phyloP scores from a whole-genome alignment of 2,888 invertebrate species.

The Colletes collaris region DNA sequence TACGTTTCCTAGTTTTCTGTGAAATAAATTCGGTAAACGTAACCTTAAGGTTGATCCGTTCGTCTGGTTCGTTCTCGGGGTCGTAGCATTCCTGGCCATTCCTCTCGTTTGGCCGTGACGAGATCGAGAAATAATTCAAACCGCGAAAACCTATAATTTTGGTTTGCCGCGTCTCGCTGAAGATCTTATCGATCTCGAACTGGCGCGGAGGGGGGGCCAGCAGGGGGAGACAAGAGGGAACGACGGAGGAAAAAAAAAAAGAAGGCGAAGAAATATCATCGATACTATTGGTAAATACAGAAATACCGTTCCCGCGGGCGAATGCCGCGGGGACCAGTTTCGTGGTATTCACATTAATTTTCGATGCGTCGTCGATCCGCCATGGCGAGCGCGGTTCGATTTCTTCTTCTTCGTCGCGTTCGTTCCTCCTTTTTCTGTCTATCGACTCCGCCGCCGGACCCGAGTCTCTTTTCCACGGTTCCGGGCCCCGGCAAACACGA shows the following conservation, averaged over 20 bases:
- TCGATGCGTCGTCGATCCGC: constrained; percentile 74
- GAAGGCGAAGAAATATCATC: constrained; percentile 74
- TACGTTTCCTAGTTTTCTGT: too few relatives aligned
- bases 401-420: constrained; percentile 65
- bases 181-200: constrained; percentile 74
- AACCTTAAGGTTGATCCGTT: not conserved
- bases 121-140: constrained; percentile 79
- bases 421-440: constrained; percentile 54
- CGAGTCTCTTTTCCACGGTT: constrained; percentile 45
- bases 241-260: not conserved
- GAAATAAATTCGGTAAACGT: too few relatives aligned
- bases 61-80: constrained; percentile 4
- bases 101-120: constrained; percentile 37
- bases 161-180: constrained; percentile 69
- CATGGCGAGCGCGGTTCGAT: constrained; percentile 66
- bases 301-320: constrained; percentile 74
- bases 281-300: constrained; percentile 77
- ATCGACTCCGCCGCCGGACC: constrained; percentile 16
- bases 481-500: constrained; percentile 56
- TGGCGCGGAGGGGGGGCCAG: not conserved
- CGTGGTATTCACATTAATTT: constrained; percentile 76
- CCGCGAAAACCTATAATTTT: constrained; percentile 82
- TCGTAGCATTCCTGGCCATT: constrained; percentile 32
- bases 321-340: constrained; percentile 74
- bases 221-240: not conserved